Evolutionary conservation across 2,113 vertebrate species (phyloP).

Genomic region (Planiliza haematocheilus): DNA sequence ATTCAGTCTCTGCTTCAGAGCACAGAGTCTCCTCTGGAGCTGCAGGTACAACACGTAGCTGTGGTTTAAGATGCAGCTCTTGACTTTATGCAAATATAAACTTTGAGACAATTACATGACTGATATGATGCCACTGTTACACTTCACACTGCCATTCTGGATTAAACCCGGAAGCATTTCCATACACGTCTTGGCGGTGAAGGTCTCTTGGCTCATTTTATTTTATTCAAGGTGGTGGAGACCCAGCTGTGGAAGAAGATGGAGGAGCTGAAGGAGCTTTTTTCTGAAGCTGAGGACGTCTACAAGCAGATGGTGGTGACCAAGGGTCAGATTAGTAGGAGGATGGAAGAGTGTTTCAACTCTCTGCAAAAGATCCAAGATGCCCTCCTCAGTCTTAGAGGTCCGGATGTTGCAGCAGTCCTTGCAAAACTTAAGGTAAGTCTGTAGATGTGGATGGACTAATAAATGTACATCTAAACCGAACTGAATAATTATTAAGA

Average conservation of each 20-base stretch:
- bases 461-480: too few relatives aligned
- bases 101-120: too few relatives aligned
- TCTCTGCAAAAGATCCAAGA: constrained; percentile 65
- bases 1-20: constrained; percentile 89
- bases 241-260: constrained; percentile 78
- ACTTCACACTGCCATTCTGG: too few relatives aligned
- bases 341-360: constrained; percentile 60
- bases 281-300: constrained; percentile 69
- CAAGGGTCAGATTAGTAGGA: constrained; percentile 54
- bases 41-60: constrained; percentile 85
- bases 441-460: too few relatives aligned
- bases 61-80: too few relatives aligned
- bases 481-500: too few relatives aligned
- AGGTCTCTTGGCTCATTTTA: not conserved
- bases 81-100: not conserved
- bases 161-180: too few relatives aligned
- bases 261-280: constrained; percentile 76
- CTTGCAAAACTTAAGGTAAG: constrained; percentile 71
- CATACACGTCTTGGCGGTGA: not conserved
- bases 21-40: constrained; percentile 87
- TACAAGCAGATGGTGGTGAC: constrained; percentile 66
- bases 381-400: constrained; percentile 51
- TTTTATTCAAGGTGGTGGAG: constrained; percentile 71
- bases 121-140: too few relatives aligned
- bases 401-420: constrained; percentile 42